phyloP scores from a whole-genome alignment of 2,797 vertebrate genomes.

The Rhynchotus rufescens region DNA sequence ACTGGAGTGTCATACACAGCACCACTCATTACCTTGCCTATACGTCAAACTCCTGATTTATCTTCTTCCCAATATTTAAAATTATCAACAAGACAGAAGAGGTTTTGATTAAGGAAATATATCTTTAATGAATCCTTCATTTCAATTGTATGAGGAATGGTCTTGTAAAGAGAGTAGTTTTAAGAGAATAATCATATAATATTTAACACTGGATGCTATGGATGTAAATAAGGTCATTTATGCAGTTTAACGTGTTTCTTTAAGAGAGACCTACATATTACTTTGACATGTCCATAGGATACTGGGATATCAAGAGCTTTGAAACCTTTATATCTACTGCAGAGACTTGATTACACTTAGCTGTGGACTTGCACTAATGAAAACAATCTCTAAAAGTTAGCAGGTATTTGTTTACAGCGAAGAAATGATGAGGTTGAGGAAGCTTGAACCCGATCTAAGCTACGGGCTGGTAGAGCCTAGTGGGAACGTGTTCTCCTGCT shows the following conservation, averaged over 20 bases:
- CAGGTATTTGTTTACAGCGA: neutral
- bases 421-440: neutral
- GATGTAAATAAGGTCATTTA: neutral
- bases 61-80: neutral
- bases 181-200: neutral
- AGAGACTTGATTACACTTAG: neutral
- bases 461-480: rapidly evolving
- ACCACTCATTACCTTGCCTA: rapidly evolving
- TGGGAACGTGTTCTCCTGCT: neutral
- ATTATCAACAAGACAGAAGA: neutral
- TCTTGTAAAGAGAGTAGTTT: neutral
- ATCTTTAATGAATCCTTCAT: neutral
- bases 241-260: neutral
- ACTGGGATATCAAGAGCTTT: neutral
- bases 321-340: neutral
- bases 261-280: neutral
- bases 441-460: neutral
- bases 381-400: neutral
- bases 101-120: neutral
- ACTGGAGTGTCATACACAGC: no score
- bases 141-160: neutral
- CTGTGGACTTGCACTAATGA: neutral
- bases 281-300: neutral
- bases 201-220: neutral
- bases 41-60: neutral